A percentile compares a stretch with the other conserved stretches of the same genome.
These are phyloP conservation scores for Lutraria lutraria DNA, from an alignment of 2,888 invertebrate genomes.

Conservation along the genomic window DNA sequence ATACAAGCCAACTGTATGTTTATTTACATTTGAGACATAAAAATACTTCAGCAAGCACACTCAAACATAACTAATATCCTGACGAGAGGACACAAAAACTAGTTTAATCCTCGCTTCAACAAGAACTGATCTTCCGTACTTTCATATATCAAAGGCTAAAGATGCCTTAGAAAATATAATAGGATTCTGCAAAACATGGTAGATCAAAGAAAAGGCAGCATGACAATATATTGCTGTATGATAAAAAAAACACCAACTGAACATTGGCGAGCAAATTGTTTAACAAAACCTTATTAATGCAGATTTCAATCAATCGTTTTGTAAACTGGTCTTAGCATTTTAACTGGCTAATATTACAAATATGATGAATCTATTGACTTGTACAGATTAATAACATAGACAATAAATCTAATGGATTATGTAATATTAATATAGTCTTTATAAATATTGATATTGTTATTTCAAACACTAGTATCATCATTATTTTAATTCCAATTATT, in stretches of 20 bases:
- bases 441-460: neutral
- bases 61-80: slow-evolving; percentile 47
- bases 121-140: slow-evolving; percentile 32
- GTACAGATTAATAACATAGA: neutral
- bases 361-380: neutral
- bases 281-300: neutral
- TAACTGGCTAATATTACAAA: neutral
- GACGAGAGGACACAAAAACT: slow-evolving; percentile 10
- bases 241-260: neutral
- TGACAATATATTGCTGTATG: slow-evolving; percentile 20
- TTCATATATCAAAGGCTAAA: slow-evolving; percentile 39
- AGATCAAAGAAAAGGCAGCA: slow-evolving; percentile 15
- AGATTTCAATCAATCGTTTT: neutral
- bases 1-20: slow-evolving; percentile 35
- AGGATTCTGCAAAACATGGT: slow-evolving; percentile 10
- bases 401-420: neutral
- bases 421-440: neutral
- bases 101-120: slow-evolving; percentile 37
- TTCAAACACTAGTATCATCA: neutral
- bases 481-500: neutral
- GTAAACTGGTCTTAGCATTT: neutral
- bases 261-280: slow-evolving; percentile 6
- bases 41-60: slow-evolving; percentile 31
- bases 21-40: slow-evolving; percentile 44
- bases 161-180: slow-evolving; percentile 38